phyloP scores from a whole-genome alignment of 2,888 invertebrate genomes.

The Bursaphelenchus okinawaensis region DNA sequence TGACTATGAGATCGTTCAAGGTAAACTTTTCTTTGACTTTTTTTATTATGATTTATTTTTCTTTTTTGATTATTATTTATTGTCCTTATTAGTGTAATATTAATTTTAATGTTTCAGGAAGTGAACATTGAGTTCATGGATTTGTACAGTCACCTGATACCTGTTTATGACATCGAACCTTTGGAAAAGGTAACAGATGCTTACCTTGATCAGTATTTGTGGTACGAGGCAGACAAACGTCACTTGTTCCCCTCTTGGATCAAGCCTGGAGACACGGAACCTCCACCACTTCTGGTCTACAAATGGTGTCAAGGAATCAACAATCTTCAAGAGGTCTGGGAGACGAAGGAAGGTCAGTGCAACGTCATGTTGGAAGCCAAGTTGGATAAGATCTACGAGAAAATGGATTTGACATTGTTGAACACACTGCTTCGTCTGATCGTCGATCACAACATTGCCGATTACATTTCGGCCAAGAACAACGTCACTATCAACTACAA shows the following conservation, averaged over 20 bases:
- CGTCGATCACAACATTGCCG: slow-evolving; percentile 99
- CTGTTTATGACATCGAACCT: slow-evolving; percentile 98
- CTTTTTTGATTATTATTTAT: background rate
- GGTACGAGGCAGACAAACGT: slow-evolving; percentile 95
- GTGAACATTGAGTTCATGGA: slow-evolving; percentile 99
- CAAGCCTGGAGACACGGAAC: slow-evolving; percentile 96
- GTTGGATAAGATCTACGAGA: slow-evolving; percentile 98
- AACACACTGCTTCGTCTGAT: slow-evolving; percentile 90
- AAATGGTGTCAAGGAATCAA: slow-evolving; percentile 83
- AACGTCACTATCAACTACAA: slow-evolving; percentile 98
- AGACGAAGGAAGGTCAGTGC: slow-evolving; percentile 79
- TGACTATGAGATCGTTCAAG: slow-evolving; percentile 80
- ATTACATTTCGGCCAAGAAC: slow-evolving; percentile 99
- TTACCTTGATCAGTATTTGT: slow-evolving; percentile 96
- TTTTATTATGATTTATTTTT: background rate
- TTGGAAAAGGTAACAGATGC: slow-evolving; percentile 99
- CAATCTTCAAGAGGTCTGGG: slow-evolving; percentile 85
- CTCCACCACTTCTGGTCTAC: slow-evolving; percentile 74
- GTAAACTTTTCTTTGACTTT: slow-evolving; percentile 63
- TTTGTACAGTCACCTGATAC: slow-evolving; percentile 93
- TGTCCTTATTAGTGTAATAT: background rate
- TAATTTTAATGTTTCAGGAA: slow-evolving; percentile 59
- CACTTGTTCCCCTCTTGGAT: slow-evolving; percentile 96
- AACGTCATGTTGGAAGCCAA: slow-evolving; percentile 92
- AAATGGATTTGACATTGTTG: slow-evolving; percentile 93